A percentile compares a stretch with the other conserved stretches of the same genome.
phyloP scores from a whole-genome alignment of 2,888 invertebrate genomes.

The Pantelozetes paolii region DNA sequence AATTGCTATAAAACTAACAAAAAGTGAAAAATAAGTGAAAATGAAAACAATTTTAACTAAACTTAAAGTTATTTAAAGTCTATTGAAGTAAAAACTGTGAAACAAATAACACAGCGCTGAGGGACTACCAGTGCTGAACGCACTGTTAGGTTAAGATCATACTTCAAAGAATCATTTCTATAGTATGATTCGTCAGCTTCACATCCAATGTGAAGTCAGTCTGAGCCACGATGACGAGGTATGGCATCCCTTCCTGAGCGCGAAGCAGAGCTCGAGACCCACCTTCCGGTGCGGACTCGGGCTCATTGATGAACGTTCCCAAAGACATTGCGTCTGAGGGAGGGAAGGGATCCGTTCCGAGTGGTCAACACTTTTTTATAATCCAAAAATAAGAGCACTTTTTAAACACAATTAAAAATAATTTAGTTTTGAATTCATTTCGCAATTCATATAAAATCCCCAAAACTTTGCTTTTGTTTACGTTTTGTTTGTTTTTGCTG shows the following conservation, averaged over 20 bases:
- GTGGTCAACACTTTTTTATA: constrained; percentile 38
- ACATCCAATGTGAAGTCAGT: constrained; percentile 40
- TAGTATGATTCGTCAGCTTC: constrained; percentile 42
- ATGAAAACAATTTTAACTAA: not conserved
- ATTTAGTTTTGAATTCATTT: too few relatives aligned
- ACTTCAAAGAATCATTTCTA: constrained; percentile 45
- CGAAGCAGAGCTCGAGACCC: constrained; percentile 38
- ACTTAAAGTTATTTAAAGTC: too few relatives aligned
- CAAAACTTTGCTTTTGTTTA: too few relatives aligned
- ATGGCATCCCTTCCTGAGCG: constrained; percentile 41
- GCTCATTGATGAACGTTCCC: constrained; percentile 43
- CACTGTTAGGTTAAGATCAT: constrained; percentile 40
- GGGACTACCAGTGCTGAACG: not conserved
- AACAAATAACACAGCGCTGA: not conserved
- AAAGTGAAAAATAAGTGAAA: not conserved
- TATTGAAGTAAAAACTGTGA: not conserved
- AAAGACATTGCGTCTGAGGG: not conserved
- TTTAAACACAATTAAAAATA: not conserved
- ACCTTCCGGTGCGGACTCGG: not conserved
- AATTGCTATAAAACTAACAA: too few relatives aligned
- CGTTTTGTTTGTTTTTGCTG: too few relatives aligned
- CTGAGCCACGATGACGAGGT: constrained; percentile 43
- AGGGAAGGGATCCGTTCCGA: constrained; percentile 42
- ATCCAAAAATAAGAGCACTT: constrained; percentile 31
- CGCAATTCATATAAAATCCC: too few relatives aligned